Evolutionary conservation across 1,140 invertebrate species (phyloP).

Genomic region (Vanessa tameamea): DNA sequence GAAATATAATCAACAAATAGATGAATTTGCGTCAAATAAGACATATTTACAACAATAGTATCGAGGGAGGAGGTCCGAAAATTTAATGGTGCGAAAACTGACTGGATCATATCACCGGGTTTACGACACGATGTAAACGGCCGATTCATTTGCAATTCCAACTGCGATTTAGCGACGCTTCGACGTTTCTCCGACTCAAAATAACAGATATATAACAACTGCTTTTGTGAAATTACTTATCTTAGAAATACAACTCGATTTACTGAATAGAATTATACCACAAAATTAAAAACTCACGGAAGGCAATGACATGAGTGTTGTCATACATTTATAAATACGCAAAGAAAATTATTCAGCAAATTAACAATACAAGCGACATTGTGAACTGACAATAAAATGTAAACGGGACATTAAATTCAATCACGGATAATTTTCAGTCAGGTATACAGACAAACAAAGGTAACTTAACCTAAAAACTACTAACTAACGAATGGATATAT

Average conservation of each 20-base stretch:
- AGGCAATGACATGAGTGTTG: no score
- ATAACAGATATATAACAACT: constrained; percentile 22
- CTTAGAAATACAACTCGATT: not conserved
- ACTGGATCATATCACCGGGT: constrained; percentile 78
- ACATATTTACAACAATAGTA: constrained; percentile 68
- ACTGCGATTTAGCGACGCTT: constrained; percentile 62
- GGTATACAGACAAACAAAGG: no score
- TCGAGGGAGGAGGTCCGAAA: constrained; percentile 63
- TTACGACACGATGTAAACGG: constrained; percentile 76
- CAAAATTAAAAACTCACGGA: no score
- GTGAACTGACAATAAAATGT: no score
- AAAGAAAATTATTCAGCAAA: no score
- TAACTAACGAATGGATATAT: no score
- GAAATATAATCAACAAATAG: constrained; percentile 27
- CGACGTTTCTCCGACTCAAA: constrained; percentile 47
- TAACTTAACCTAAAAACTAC: no score
- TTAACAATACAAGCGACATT: no score
- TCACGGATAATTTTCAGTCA: no score
- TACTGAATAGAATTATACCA: not conserved
- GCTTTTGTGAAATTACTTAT: not conserved
- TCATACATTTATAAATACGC: not conserved
- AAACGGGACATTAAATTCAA: no score
- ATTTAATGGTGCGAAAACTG: constrained; percentile 79
- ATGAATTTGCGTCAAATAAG: constrained; percentile 52
- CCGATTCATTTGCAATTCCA: constrained; percentile 80